Evolutionary conservation across 2,113 vertebrate genomes (phyloP), one percentile per base, ranked within the genome.

Genomic region (Coracopsis vasa): DNA sequence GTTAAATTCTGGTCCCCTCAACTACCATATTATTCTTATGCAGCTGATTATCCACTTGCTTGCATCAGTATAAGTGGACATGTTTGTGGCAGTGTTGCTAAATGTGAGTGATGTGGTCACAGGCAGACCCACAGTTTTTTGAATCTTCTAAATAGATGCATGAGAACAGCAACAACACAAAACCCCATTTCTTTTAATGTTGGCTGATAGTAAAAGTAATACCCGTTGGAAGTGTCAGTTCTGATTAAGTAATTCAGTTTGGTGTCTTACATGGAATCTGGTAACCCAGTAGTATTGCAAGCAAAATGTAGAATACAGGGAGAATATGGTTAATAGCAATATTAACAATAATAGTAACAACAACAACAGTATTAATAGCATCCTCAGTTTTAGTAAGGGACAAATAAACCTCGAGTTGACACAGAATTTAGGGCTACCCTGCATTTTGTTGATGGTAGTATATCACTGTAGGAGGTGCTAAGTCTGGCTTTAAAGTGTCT

Each of bases 401-500:
- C 13, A 75, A 90, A 88, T 47, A 92, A 88, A 44, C 29, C 39
- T 78, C 45, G 71, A 23, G 11, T 19, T 64, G 24, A 67, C 39
- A 86, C 19, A 51, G 47, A 95, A 80, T 86, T 65, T 81, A 89
- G 74, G 86, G 61, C 45, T 93, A 62, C 39, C 51, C 67, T 87
- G 65, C 2, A 16, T 92, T 92, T 86, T 84, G 35, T 48, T 87
- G 37, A 9, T 88, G 74, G 18, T 77, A 50, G 9, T 70, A 11
- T 69, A 87, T 56, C 48, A 42, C 37, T 80, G 83, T 93, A 94
- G 91, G 91, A 88, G 71, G 94, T 95, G 65, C 51, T 90, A 95
- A 86, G 23, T 92, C 72, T 92, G 92, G 64, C 39, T 81, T 93
- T 78, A 69, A 93, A 93, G 66, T 60, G 56, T n/a, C 86, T 89